These are phyloP conservation scores for Condylura cristata DNA, from an alignment of 2,113 vertebrate species.

Conservation along the genomic window DNA sequence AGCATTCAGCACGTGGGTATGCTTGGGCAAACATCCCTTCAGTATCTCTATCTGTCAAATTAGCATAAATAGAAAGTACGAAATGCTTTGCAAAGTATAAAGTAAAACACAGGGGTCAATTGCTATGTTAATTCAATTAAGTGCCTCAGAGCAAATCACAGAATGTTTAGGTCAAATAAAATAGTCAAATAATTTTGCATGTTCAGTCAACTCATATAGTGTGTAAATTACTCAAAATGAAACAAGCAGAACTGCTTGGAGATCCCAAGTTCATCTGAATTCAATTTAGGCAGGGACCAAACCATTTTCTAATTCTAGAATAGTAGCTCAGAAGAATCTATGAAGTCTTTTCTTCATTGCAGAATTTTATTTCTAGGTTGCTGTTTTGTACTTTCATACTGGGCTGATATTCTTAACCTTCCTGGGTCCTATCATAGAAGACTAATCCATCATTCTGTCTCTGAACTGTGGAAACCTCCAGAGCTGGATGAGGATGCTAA, in stretches of 20 bases:
- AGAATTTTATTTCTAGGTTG: neutral
- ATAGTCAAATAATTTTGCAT: neutral
- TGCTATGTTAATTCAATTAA: neutral
- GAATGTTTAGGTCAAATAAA: neutral
- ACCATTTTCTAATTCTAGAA: neutral
- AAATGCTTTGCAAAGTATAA: neutral
- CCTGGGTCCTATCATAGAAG: neutral
- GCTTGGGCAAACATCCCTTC: neutral
- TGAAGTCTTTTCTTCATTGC: neutral
- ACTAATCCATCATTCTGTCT: neutral
- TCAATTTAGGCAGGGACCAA: neutral
- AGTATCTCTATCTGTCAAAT: neutral
- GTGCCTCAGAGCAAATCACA: neutral
- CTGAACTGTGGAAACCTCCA: neutral
- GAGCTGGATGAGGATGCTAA: no score
- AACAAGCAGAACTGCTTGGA: neutral
- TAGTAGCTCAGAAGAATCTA: neutral
- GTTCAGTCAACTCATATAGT: neutral
- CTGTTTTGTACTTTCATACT: neutral
- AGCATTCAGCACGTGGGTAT: neutral
- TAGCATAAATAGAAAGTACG: neutral
- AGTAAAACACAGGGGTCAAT: neutral
- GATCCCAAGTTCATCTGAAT: neutral
- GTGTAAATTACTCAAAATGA: neutral
- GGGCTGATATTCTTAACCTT: neutral